Conservation (phyloP, 2,888 invertebrate genomes). For the Anthoptus insignis region DNA sequence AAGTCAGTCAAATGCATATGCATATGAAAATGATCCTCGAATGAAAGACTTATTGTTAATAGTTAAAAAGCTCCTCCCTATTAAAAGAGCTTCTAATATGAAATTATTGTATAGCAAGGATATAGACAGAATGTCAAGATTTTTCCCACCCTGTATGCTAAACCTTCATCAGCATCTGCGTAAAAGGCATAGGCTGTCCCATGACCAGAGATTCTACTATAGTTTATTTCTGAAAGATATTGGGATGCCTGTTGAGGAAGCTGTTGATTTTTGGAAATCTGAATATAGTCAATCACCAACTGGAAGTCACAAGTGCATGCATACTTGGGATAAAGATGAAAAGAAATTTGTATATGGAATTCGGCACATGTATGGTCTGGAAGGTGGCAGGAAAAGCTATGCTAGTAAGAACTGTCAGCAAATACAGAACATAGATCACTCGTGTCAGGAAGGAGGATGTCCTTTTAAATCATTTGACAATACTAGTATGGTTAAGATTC, state of each 20-base stretch:
- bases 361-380: conserved; percentile 91
- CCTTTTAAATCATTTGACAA: conserved; percentile 88
- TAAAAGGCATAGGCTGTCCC: conserved; percentile 88
- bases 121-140: conserved; percentile 70
- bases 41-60: conserved; percentile 65
- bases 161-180: conserved; percentile 85
- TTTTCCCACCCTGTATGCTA: conserved; percentile 90
- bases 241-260: conserved; percentile 89
- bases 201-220: conserved; percentile 88
- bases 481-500: conserved; percentile 65
- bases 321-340: conserved; percentile 89
- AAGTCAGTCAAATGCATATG: conserved; percentile 56
- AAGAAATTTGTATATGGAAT: conserved; percentile 89
- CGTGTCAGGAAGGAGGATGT: conserved; percentile 87
- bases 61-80: conserved; percentile 50
- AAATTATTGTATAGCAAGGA: conserved; percentile 64
- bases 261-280: conserved; percentile 88
- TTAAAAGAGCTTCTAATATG: conserved; percentile 31
- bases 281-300: conserved; percentile 87
- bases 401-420: conserved; percentile 85
- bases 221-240: conserved; percentile 91
- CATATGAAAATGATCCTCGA: conserved; percentile 68
- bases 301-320: conserved; percentile 83
- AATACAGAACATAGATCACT: conserved; percentile 85
- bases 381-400: conserved; percentile 89